A percentile compares a stretch with the other conserved stretches of the same genome.
These are phyloP conservation scores for Teleogryllus oceanicus DNA, from an alignment of 2,888 invertebrate species.

Conservation along the genomic window DNA sequence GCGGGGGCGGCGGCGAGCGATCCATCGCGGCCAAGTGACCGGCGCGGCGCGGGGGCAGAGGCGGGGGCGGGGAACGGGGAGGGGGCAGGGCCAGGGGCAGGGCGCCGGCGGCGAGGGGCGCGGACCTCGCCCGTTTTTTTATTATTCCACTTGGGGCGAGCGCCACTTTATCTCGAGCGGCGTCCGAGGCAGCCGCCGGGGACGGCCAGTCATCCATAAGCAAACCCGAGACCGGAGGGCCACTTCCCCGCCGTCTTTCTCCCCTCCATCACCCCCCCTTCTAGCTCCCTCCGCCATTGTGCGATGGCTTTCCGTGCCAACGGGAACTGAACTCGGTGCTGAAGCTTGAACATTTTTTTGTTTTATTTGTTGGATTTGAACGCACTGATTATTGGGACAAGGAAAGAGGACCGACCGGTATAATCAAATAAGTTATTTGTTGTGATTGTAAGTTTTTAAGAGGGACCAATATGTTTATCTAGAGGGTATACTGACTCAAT, in stretches of 20 bases:
- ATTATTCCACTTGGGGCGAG: slow-evolving; percentile 1
- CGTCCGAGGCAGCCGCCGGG: slow-evolving; percentile 6
- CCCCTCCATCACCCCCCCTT: background rate
- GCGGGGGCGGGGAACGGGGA: background rate
- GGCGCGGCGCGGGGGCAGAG: background rate
- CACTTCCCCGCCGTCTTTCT: no score
- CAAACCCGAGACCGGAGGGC: background rate
- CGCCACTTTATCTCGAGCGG: slow-evolving; percentile 1
- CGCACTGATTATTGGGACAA: no score
- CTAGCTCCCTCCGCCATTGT: background rate
- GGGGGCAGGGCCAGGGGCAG: background rate
- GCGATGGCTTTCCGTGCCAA: background rate
- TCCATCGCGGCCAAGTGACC: background rate
- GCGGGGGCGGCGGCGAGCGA: background rate
- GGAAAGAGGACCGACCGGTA: no score
- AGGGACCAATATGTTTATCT: no score
- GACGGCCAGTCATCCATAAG: slow-evolving; percentile 18
- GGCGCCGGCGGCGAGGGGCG: background rate
- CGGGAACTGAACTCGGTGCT: background rate
- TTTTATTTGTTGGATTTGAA: no score
- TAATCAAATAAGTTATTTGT: no score
- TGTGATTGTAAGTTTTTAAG: no score
- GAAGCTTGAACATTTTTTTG: no score
- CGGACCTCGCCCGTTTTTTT: background rate
- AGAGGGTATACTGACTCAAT: no score